Evolutionary conservation across 2,113 vertebrate genomes (phyloP).

Genomic region (Vidua chalybeata): DNA sequence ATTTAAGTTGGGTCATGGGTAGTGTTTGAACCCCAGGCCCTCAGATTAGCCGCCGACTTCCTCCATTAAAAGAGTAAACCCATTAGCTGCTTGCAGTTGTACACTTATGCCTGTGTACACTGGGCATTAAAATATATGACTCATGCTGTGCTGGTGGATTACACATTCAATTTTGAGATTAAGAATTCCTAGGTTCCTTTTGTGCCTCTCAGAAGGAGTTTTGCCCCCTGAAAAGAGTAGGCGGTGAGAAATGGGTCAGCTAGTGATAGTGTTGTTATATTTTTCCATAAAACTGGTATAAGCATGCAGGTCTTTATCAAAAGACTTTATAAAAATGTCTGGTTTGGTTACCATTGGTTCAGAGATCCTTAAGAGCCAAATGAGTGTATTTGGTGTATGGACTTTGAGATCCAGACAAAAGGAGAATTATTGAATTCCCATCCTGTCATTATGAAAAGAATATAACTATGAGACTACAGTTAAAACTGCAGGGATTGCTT

Average conservation of each 20-base stretch:
- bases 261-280: background rate
- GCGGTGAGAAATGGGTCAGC: slow-evolving; percentile 42
- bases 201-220: slow-evolving; percentile 52
- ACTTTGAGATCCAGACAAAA: background rate
- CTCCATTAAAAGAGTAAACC: slow-evolving; percentile 51
- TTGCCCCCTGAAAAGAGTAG: background rate
- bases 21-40: slow-evolving; percentile 22
- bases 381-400: fast-evolving
- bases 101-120: background rate
- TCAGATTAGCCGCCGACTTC: slow-evolving; percentile 59
- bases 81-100: slow-evolving; percentile 50
- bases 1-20: slow-evolving; percentile 71
- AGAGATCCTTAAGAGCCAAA: background rate
- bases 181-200: slow-evolving; percentile 48
- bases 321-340: background rate
- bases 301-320: background rate
- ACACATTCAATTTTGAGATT: slow-evolving; percentile 49
- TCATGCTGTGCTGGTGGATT: slow-evolving; percentile 49
- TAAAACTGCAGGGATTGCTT: background rate
- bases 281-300: background rate
- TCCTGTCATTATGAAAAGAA: background rate
- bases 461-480: background rate
- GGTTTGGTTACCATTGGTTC: background rate
- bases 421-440: background rate
- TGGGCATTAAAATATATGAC: slow-evolving; percentile 30